Evolutionary conservation across 2,113 vertebrate genomes (phyloP), one percentile per base, ranked within the genome.

Genomic region (Tetrax tetrax): DNA sequence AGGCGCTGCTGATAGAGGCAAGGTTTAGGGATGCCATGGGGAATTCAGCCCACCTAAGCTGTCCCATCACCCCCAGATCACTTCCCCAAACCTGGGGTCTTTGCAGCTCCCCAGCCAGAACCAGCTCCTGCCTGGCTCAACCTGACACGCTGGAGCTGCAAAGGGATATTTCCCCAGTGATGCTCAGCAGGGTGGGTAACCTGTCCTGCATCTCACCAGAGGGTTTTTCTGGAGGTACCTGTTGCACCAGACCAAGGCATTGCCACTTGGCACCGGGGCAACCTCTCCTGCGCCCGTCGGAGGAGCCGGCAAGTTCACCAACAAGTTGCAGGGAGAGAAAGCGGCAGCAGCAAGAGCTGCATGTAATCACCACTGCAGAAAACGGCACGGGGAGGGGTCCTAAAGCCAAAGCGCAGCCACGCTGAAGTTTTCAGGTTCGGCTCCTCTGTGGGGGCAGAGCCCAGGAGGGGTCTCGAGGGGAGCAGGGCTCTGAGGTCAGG

Each of bases 281-380:
- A 63, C 82, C 76, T 86, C 79, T 81, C 54, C 85, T 2, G 2
- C 20, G n/a, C 85, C 71, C 2, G 4, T 66, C 7, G 1, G 69
- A 79, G 87, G 87, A 95, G 45, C 92, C 19, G 0, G 65, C 70
- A 93, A 96, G 83, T 92, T 79, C 48, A 83, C 96, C 96, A 96
- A 96, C 94, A 93, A 97, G 95, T 95, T 95, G 70, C 83, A 82
- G 72, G 74, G 65, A 82, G 63, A 31, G 70, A 15, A 89, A 88
- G 70, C 70, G 4, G 90, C 77, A 60, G 66, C 19, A 7, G 51
- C 37, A 2, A 76, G 87, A 93, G 87, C 92, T 57, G 89, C 95
- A 72, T 45, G 45, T 79, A 96, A 92, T 95, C 91, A 8, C 81
- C 95, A 87, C 94, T 96, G 96, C 95, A 95, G 94, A 95, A 38